Evolutionary conservation across 2,797 vertebrate species (phyloP), one percentile per base, ranked within the genome.

Genomic region (Xyrichtys novacula): DNA sequence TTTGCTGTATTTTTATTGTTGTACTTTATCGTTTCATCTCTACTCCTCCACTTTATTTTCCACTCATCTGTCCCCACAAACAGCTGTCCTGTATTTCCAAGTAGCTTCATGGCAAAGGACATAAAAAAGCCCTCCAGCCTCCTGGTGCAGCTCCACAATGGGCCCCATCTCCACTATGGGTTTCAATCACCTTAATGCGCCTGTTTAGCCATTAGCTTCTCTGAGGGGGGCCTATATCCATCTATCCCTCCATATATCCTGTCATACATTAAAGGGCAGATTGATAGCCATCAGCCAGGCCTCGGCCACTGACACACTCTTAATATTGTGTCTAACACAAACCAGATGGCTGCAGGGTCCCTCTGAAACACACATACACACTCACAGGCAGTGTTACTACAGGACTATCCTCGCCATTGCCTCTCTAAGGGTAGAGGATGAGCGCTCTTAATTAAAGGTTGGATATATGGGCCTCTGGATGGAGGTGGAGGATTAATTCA

Each of bases 161-260:
- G 78, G 88, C 87, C 89, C 84, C 89, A 71, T 93, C 89, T 92
- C 89, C 86, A 74, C 92, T 90, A 91, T 40, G 34, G 61, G 64
- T 66, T 77, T 79, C 94, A 95, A 94, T 96, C 95, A 93, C 93
- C 93, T 86, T 94, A 94, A 97, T 95, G 95, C 89, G 87, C 79
- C 87, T 87, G 88, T 95, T 96, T 95, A 94, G 93, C 95, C 95
- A 95, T 94, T 92, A 90, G 79, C 73, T 80, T 74, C 78, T 79
- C 78, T 29, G 29, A 74, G 73, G 83, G 81, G 65, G 77, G 64
- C 50, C 53, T 64, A 75, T 61, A 84, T 87, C 71, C 83, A 81
- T 86, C 74, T 76, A 64, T 85, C 48, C 80, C 78, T 77, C 76
- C 71, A 78, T 85, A 81, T 76, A 88, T 80, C 82, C 78, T 48